Evolutionary conservation across 2,113 vertebrate genomes (phyloP), one percentile per base, ranked within the genome.

Genomic region (Petromus typicus): DNA sequence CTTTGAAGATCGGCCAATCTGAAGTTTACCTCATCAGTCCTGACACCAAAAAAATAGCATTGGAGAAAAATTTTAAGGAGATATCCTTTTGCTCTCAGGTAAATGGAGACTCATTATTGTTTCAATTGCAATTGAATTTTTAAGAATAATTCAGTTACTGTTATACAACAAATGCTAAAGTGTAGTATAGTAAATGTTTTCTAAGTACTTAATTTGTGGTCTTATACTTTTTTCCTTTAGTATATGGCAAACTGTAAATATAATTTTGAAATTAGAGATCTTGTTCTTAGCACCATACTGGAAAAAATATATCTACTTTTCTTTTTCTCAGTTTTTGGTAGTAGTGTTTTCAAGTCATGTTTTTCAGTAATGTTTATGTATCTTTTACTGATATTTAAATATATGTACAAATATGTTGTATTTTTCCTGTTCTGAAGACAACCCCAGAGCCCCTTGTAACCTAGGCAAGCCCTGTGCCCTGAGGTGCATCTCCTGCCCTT

Each of bases 1-100:
- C 61, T 98, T 98, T 98, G 95, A 96, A 99, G 99, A 99, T 99
- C 96, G 99, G 99, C 61, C 99, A 99, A 69, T 99, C 99, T 86
- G 99, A 99, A 98, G 99, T 99, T 98, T 99, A 99, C 98, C 98
- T 99, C 97, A 99, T 99, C 97, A 99, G 99, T 98, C 99, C 99
- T 61, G 99, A 99, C 98, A 99, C 99, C 97, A 99, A 99, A 98
- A 99, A 99, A 98, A 98, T 99, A 56, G 99, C 99, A 66, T 99
- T 99, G 97, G 99, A 99, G 98, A 99, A 99, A 98, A 99, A 99
- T 98, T 99, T 99, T 99, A 99, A 99, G 98, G 99, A 99, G 98
- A 99, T 99, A 97, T 99, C 99, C 54, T 99, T 99, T 98, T 99
- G 99, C 98, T 99, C 99, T 98, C 99, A 99, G 99, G 99, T 99